Evolutionary conservation across 2,797 vertebrate species (phyloP).

Genomic region (Esox lucius): DNA sequence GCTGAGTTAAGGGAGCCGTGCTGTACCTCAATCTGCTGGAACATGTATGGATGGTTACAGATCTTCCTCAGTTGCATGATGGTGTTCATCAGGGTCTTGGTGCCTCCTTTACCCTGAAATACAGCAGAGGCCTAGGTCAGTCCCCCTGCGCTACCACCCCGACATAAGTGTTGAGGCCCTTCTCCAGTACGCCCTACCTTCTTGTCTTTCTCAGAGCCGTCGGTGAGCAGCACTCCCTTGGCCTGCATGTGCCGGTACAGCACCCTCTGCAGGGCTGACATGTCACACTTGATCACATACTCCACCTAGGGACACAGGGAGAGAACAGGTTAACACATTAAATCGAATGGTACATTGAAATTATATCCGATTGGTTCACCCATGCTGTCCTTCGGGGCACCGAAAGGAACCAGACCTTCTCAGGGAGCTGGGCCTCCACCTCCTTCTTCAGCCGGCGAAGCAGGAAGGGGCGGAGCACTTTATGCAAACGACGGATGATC

Average conservation of each 20-base stretch:
- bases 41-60: constrained; percentile 98
- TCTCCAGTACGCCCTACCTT: constrained; percentile 69
- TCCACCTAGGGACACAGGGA: constrained; percentile 75
- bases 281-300: constrained; percentile 89
- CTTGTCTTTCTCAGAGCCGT: constrained; percentile 88
- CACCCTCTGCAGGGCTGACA: constrained; percentile 84
- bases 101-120: constrained; percentile 92
- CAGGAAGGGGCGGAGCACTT: constrained; percentile 85
- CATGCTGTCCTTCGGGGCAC: neutral
- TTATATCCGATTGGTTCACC: neutral
- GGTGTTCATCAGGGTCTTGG: constrained; percentile 98
- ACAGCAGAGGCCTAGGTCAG: neutral
- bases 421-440: constrained; percentile 85
- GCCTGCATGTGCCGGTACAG: constrained; percentile 89
- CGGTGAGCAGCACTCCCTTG: constrained; percentile 85
- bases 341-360: neutral
- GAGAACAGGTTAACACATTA: neutral
- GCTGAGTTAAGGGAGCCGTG: neutral
- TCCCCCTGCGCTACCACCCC: neutral
- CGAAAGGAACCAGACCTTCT: constrained; percentile 71
- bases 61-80: constrained; percentile 99
- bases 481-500: constrained; percentile 87
- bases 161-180: neutral
- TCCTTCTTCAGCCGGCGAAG: constrained; percentile 86
- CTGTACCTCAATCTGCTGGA: constrained; percentile 89